Evolutionary conservation across 2,888 invertebrate genomes (phyloP).

Genomic region (Ommatoiulus sabulosus): DNA sequence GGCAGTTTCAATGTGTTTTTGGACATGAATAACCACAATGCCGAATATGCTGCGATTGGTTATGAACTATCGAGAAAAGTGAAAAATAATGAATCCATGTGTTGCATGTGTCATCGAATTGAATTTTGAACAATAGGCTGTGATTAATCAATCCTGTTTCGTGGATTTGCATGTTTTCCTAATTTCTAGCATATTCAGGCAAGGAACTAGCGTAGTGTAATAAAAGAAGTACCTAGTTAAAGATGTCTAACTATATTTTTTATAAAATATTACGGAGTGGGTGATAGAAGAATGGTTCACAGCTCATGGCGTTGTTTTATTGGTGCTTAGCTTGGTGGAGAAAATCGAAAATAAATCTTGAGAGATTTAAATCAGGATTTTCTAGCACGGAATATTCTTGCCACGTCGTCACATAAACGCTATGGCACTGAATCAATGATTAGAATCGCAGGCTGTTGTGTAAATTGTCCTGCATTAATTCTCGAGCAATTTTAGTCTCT

Average conservation of each 20-base stretch:
- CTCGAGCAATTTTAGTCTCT: too few relatives aligned
- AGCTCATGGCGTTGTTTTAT: not conserved
- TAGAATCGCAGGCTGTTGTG: too few relatives aligned
- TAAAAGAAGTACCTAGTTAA: not conserved
- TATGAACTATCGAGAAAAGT: too few relatives aligned
- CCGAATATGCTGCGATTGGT: too few relatives aligned
- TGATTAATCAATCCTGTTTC: not conserved
- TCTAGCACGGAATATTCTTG: too few relatives aligned
- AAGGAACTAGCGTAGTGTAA: slow-evolving; percentile 4
- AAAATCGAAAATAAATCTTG: not conserved
- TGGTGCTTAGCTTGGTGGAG: not conserved
- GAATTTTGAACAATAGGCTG: not conserved
- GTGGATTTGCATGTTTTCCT: not conserved
- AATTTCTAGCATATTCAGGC: not conserved
- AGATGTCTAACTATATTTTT: slow-evolving; percentile 4
- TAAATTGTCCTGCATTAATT: too few relatives aligned
- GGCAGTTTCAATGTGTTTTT: too few relatives aligned
- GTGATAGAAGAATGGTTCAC: not conserved
- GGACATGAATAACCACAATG: too few relatives aligned
- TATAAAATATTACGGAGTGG: slow-evolving; percentile 27
- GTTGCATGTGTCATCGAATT: not conserved
- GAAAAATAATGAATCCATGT: too few relatives aligned
- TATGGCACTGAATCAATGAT: too few relatives aligned
- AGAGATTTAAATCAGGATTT: too few relatives aligned
- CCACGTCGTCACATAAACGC: too few relatives aligned